Base-by-base conservation (phyloP, 92 coral and sea anemone species). In the Epizoanthus illoricatus region DNA sequence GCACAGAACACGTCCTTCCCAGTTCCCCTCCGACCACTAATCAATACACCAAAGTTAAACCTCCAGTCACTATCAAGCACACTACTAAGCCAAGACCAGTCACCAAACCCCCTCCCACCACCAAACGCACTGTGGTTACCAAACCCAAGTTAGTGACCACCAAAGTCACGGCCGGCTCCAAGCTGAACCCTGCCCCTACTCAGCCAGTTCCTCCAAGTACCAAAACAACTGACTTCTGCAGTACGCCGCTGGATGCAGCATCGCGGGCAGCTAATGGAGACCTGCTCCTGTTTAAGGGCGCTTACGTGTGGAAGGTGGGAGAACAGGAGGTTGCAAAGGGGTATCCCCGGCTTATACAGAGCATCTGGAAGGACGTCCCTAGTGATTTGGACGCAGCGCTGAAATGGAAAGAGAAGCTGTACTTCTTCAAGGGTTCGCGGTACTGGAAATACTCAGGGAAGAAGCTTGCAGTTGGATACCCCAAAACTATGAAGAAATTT, bases 181-280 rank as follows among this genome's bases (percentile, higher is more conserved):
- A 41, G 75, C n/a, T 39, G 59, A 47, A 21, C 2, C 39, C 12
- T 16, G 60, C n/a, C 60, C 76, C 76, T 49, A 71, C 76, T 43
- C 76, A 47, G 36, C 59, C 40, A 45, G 40, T 33, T 42, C 76
- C 41, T 45, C 39, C 56, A 19, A 71, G 9, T 24, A 47, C 70
- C 16, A 24, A 65, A 24, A 12, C 43, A 71, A 7, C 16, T 17
- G 60, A 47, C 2, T 71, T 55, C 58, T 71, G 76, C 42, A 57
- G 76, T 17, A 71, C 19, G 58, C 20, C 60, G 60, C 60, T 71
- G 76, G 58, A 71, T 20, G 76, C 76, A 10, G 60, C 42, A 71
- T 71, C 76, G 57, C 60, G 76, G 60, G 76, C 58, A 17, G 76
- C 76, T 49, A 71, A 47, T 71, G 76, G 76, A 24, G 76, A 71